Evolutionary conservation across 1,140 invertebrate genomes (phyloP).

Genomic region (Lethrus apterus): DNA sequence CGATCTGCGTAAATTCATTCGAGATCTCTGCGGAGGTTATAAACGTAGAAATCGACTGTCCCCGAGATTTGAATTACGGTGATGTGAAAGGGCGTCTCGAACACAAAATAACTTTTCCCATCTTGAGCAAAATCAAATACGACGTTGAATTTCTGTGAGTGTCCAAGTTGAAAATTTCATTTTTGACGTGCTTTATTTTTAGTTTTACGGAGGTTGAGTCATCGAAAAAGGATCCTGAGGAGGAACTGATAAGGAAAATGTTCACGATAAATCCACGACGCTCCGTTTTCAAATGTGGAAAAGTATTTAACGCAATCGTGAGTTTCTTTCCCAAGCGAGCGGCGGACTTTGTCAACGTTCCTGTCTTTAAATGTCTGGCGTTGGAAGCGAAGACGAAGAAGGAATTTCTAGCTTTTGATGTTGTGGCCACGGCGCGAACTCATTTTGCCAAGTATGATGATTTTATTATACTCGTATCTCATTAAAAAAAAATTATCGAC

Average conservation of each 20-base stretch:
- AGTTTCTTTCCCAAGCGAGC: conserved; percentile 4
- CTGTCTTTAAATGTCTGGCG: conserved; percentile 15
- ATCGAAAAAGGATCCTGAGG: background rate
- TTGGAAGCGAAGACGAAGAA: conserved; percentile 15
- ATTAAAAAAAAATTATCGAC: too few relatives aligned
- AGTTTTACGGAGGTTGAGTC: conserved; percentile 6
- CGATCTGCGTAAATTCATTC: conserved; percentile 5
- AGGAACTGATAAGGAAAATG: background rate
- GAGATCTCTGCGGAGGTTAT: conserved; percentile 22
- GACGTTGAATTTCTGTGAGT: conserved; percentile 16
- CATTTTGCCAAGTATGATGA: conserved; percentile 16
- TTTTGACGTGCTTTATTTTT: background rate
- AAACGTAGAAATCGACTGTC: conserved; percentile 19
- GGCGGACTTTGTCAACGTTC: conserved; percentile 16
- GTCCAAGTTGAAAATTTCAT: background rate
- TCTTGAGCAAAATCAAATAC: conserved; percentile 19
- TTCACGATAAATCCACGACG: background rate
- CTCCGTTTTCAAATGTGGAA: background rate
- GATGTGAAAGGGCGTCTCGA: conserved; percentile 20
- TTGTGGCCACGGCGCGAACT: conserved; percentile 17
- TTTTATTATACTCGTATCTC: conserved; percentile 4
- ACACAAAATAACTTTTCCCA: conserved; percentile 4
- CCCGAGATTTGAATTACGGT: conserved; percentile 14
- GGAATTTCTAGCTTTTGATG: conserved; percentile 6
- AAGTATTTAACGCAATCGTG: conserved; percentile 5